Evolutionary conservation across 2,113 vertebrate genomes (phyloP).

Genomic region (Elephantulus edwardii): DNA sequence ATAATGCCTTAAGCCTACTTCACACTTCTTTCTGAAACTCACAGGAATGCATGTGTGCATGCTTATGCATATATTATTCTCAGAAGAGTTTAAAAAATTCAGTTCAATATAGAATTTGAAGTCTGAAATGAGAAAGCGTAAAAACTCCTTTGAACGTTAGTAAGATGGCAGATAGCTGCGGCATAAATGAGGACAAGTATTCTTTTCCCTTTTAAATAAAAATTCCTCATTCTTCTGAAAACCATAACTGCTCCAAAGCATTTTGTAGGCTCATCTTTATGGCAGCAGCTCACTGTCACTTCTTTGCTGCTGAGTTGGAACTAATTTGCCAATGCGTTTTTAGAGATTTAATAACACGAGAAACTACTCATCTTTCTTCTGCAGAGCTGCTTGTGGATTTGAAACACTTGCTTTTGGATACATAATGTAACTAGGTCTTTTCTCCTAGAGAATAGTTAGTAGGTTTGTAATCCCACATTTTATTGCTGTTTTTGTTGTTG

Average conservation of each 20-base stretch:
- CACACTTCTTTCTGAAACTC: background rate
- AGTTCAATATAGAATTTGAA: constrained; percentile 17
- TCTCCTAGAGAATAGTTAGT: too few species aligned
- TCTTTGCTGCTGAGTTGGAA: too few species aligned
- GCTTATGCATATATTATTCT: too few species aligned
- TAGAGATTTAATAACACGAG: too few species aligned
- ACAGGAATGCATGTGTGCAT: too few species aligned
- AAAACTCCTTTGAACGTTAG: background rate
- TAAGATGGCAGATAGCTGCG: constrained; percentile 6
- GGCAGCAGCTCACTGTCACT: background rate
- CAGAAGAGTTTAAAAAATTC: constrained; percentile 22
- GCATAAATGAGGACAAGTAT: background rate
- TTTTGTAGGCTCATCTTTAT: background rate
- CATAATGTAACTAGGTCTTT: too few species aligned
- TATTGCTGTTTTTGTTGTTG: too few species aligned
- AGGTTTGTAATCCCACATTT: too few species aligned
- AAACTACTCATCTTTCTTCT: too few species aligned
- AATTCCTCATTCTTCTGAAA: background rate
- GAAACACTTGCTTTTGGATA: too few species aligned
- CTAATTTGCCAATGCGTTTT: too few species aligned
- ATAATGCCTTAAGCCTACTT: background rate
- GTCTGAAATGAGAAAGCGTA: background rate
- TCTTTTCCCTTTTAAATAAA: background rate
- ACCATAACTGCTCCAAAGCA: background rate
- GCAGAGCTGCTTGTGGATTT: too few species aligned